A percentile compares a stretch with the other conserved stretches of the same genome.
Conservation (phyloP, 2,888 invertebrate species). For the Hirtodrosophila trivittata region DNA sequence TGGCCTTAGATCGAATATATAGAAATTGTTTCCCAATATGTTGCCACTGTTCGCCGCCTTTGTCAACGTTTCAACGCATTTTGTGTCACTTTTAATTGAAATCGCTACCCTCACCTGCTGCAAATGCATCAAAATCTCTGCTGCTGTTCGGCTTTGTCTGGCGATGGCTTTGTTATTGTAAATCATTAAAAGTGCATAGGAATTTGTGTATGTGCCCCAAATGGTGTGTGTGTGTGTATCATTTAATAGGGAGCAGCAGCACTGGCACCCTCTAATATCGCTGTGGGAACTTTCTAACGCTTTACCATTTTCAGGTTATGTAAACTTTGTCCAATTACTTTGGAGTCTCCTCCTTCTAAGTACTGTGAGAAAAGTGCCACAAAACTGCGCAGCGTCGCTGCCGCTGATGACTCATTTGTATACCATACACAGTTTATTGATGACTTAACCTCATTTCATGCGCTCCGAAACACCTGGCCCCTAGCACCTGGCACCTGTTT, state of each 20-base stretch:
- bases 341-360: slow-evolving; percentile 50
- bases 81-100: slow-evolving; percentile 76
- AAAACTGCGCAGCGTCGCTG: slow-evolving; percentile 53
- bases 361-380: slow-evolving; percentile 67
- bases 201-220: slow-evolving; percentile 30
- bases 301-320: slow-evolving; percentile 64
- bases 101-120: slow-evolving; percentile 72
- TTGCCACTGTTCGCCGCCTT: slow-evolving; percentile 43
- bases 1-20: slow-evolving; percentile 29
- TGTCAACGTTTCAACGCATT: slow-evolving; percentile 54
- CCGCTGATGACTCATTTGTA: slow-evolving; percentile 64
- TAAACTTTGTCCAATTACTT: slow-evolving; percentile 66
- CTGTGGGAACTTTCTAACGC: slow-evolving; percentile 73
- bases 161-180: slow-evolving; percentile 66
- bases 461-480: slow-evolving; percentile 60
- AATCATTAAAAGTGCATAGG: slow-evolving; percentile 68
- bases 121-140: slow-evolving; percentile 63
- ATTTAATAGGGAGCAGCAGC: slow-evolving; percentile 22
- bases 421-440: slow-evolving; percentile 60
- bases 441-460: slow-evolving; percentile 73
- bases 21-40: slow-evolving; percentile 68
- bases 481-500: slow-evolving; percentile 24
- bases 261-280: slow-evolving; percentile 24
- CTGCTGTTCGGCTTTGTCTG: slow-evolving; percentile 35
- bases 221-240: slow-evolving; percentile 14